phyloP scores from a whole-genome alignment of 1,140 invertebrate species.

The Drosophila willistoni region DNA sequence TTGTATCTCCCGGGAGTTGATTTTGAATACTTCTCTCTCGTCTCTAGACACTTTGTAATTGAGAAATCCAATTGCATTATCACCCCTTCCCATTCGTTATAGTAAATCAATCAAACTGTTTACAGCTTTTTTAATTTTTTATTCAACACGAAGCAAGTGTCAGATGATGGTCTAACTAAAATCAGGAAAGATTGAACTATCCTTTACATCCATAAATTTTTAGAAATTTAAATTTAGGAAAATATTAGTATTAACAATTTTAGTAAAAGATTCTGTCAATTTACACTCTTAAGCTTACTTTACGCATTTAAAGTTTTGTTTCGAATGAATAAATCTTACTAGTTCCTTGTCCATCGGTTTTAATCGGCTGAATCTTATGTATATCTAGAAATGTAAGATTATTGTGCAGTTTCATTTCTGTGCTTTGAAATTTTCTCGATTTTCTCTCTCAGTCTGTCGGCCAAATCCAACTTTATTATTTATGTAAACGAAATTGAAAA shows the following conservation, averaged over 20 bases:
- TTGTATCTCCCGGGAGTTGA: slow-evolving; percentile 35
- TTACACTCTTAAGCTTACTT: too few species aligned
- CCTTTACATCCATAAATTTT: not conserved
- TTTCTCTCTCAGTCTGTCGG: too few species aligned
- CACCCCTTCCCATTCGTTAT: slow-evolving; percentile 41
- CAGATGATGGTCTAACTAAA: not conserved
- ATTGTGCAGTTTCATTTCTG: too few species aligned
- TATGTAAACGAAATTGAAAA: not conserved
- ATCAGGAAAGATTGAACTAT: slow-evolving; percentile 3
- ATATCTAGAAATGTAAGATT: too few species aligned
- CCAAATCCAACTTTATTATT: not conserved
- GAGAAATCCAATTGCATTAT: slow-evolving; percentile 40
- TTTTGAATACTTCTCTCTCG: slow-evolving; percentile 38
- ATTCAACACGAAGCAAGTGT: not conserved
- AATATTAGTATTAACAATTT: too few species aligned
- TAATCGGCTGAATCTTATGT: too few species aligned
- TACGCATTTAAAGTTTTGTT: too few species aligned
- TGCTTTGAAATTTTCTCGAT: too few species aligned
- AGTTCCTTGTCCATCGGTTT: too few species aligned
- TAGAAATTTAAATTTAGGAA: not conserved
- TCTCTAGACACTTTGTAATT: slow-evolving; percentile 42
- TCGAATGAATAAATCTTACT: too few species aligned
- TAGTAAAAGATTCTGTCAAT: too few species aligned
- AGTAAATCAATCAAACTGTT: slow-evolving; percentile 62
- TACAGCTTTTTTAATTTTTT: slow-evolving; percentile 24